These are phyloP conservation scores for Natrix natrix DNA, from an alignment of 2,797 vertebrate species.

Conservation along the genomic window DNA sequence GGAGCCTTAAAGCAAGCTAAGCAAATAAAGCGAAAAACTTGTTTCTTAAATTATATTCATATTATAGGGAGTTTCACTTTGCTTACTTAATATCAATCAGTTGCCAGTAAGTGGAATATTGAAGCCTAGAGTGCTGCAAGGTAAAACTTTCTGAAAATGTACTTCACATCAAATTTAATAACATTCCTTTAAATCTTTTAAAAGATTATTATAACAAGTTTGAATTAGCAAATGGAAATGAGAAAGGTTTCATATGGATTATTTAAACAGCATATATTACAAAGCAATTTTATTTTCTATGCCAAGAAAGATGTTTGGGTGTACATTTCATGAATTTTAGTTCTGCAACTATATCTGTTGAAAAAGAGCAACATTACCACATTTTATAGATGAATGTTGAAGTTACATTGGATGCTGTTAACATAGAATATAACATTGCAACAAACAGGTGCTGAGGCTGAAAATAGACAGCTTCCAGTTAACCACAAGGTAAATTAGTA, in stretches of 20 bases:
- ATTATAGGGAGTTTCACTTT: neutral
- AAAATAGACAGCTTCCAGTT: neutral
- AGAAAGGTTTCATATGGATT: neutral
- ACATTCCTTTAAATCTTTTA: conserved; percentile 12
- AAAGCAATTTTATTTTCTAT: neutral
- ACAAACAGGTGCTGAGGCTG: neutral
- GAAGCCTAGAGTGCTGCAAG: neutral
- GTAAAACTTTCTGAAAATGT: conserved; percentile 5
- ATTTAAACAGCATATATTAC: neutral
- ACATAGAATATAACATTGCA: neutral
- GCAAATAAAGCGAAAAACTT: neutral
- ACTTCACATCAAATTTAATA: neutral
- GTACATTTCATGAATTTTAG: neutral
- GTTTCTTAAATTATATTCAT: neutral
- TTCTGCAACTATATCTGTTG: neutral
- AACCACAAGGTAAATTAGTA: neutral
- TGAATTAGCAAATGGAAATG: neutral
- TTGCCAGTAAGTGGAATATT: neutral
- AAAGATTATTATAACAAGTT: neutral
- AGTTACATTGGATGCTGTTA: neutral
- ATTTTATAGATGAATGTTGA: neutral
- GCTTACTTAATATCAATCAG: neutral
- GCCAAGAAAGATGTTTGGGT: neutral
- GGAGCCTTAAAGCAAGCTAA: neutral
- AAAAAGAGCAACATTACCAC: neutral